These are phyloP conservation scores for Synergus laeviventris DNA, from an alignment of 2,888 invertebrate genomes.

Conservation along the genomic window DNA sequence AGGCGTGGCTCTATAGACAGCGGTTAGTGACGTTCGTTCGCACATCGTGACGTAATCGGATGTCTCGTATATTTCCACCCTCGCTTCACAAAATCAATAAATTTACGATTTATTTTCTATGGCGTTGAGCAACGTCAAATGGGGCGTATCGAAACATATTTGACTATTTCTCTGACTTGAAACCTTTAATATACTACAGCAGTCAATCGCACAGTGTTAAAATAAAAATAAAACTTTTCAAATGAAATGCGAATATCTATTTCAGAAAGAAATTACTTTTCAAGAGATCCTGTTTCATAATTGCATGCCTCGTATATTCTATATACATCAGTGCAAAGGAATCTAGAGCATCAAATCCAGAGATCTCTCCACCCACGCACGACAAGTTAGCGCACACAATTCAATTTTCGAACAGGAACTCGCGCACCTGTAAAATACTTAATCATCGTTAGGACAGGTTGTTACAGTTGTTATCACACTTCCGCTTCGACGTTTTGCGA, in stretches of 20 bases:
- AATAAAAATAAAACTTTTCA: slow-evolving; percentile 3
- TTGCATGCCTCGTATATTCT: slow-evolving; percentile 34
- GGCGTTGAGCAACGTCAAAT: too few species aligned
- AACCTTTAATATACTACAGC: too few species aligned
- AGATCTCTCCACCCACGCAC: slow-evolving; percentile 51
- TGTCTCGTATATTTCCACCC: slow-evolving; percentile 9
- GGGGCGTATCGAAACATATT: too few species aligned
- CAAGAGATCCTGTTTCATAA: slow-evolving; percentile 41
- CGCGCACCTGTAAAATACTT: slow-evolving; percentile 29
- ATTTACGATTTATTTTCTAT: background rate
- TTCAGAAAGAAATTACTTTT: slow-evolving; percentile 27
- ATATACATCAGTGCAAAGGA: slow-evolving; percentile 46
- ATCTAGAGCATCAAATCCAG: slow-evolving; percentile 52
- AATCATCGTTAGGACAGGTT: slow-evolving; percentile 24
- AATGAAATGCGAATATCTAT: slow-evolving; percentile 16
- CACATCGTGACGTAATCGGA: slow-evolving; percentile 32
- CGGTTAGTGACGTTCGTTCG: slow-evolving; percentile 18
- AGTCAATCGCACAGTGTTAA: background rate
- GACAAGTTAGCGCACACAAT: background rate
- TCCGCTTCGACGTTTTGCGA: slow-evolving; percentile 42
- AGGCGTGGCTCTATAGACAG: background rate
- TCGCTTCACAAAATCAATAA: slow-evolving; percentile 24
- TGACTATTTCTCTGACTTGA: too few species aligned
- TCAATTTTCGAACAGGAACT: slow-evolving; percentile 28
- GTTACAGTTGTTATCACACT: slow-evolving; percentile 47